These are phyloP conservation scores for Sitobion miscanthi DNA, from an alignment of 1,140 invertebrate species.

Conservation along the genomic window DNA sequence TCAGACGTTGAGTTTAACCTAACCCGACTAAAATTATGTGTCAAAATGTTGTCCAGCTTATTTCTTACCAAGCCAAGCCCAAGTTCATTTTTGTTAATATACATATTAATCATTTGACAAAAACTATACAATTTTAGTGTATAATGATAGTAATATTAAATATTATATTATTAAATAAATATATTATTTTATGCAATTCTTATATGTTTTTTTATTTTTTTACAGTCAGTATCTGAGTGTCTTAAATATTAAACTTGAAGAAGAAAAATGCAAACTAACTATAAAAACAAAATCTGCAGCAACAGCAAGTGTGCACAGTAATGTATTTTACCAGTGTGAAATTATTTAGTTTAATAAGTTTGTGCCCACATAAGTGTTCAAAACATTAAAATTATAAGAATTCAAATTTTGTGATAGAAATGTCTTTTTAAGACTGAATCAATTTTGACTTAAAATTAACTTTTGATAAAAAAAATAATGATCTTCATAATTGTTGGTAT, in stretches of 20 bases:
- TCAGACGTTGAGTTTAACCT: no score
- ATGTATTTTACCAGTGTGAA: slow-evolving; percentile 6
- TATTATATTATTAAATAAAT: neutral
- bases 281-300: neutral
- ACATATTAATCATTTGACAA: neutral
- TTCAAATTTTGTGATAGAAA: slow-evolving; percentile 43
- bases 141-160: neutral
- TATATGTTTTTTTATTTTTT: neutral
- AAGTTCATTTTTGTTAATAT: no score
- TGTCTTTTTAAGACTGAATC: slow-evolving; percentile 39
- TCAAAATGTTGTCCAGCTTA: no score
- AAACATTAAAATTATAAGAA: neutral
- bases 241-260: neutral
- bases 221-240: neutral
- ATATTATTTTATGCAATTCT: neutral
- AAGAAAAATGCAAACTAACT: neutral
- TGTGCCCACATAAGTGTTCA: neutral
- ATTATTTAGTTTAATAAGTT: neutral
- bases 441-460: neutral
- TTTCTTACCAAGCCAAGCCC: no score
- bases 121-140: neutral
- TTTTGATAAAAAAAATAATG: neutral
- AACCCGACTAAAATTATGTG: no score
- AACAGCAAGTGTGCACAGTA: neutral
- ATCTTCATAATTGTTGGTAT: neutral